Conservation (phyloP, 2,113 vertebrate genomes). For the Phycodurus eques region DNA sequence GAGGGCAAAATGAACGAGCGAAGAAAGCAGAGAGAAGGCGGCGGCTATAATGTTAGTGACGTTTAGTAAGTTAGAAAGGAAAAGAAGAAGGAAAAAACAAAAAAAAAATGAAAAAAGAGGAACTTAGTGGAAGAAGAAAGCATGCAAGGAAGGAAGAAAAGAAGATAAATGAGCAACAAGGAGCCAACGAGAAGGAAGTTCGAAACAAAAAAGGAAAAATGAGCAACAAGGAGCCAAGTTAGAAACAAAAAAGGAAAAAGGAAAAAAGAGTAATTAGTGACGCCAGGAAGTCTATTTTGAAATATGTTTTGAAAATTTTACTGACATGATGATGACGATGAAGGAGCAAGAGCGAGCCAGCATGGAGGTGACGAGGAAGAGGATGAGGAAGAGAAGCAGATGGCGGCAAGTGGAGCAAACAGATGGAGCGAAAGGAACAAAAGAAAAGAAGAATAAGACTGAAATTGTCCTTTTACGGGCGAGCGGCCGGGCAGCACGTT, state of each 20-base stretch:
- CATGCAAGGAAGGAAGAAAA: not conserved
- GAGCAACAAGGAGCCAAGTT: no score
- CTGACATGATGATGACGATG: not conserved
- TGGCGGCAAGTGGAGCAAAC: not conserved
- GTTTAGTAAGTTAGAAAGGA: no score
- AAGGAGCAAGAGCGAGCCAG: not conserved
- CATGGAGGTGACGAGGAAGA: conserved; percentile 1
- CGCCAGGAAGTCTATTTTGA: no score
- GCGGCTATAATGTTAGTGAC: not conserved
- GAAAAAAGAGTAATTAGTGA: no score
- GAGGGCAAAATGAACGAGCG: not conserved
- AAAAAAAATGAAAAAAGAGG: not conserved
- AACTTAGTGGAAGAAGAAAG: not conserved
- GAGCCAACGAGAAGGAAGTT: no score
- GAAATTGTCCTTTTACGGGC: no score
- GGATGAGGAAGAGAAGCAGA: conserved; percentile 2
- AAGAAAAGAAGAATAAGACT: not conserved
- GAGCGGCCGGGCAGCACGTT: no score
- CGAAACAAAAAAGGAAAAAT: no score
- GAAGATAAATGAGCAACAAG: not conserved
- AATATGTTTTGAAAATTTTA: no score
- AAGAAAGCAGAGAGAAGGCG: not conserved
- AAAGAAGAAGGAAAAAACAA: no score
- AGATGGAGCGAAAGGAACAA: not conserved
- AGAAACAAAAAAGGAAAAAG: no score